Base-by-base conservation (phyloP, 2,797 vertebrate species). In the Trematomus bernacchii region DNA sequence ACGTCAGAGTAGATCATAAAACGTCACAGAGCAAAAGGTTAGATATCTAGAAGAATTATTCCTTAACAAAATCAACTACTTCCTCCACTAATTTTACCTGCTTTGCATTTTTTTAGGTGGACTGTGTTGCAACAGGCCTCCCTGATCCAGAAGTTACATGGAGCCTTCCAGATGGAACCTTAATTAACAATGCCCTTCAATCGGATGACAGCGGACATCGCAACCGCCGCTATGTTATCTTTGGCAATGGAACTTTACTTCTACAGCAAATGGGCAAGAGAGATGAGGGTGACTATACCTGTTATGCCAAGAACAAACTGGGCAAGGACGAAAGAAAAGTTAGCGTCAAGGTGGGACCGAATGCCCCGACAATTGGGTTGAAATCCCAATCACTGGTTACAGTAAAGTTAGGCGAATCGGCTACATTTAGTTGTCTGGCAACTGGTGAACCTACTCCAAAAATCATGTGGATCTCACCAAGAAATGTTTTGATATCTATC, bases 231-330 rank as follows among this genome's bases (percentile, higher is more conserved):
- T 96, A 93, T 64, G 81, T 95, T 40, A 94, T 96, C 62, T 96
- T 96, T 82, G 93, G 81, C 43, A 96, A 96, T 68, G 95, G 95
- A 42, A 96, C 95, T 7, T 92, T 96, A 67, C 86, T 96, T 77
- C 91, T 96, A 16, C 94, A 95, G 66, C 93, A 95, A 70, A 95
- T 95, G 85, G 91, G 86, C 47, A 94, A 94, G 89, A 92, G 79
- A 19, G 95, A 96, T 16, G 95, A 96, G 75, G 95, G 96, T 0
- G 94, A 96, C 85, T 96, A 96, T 73, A 96, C 94, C 18, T 96
- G 96, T 69, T 92, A 93, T 19, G 95, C 95, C 18, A 94, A 94
- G 63, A 96, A 96, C 77, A 93, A 94, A 75, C 86, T 96, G 11
- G 96, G 95, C 47, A 94, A 92, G 79, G 96, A 95, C 14, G 94